Evolutionary conservation across 1,140 invertebrate genomes (phyloP), one percentile per base, ranked within the genome.

Genomic region (Marisa cornuarietis): DNA sequence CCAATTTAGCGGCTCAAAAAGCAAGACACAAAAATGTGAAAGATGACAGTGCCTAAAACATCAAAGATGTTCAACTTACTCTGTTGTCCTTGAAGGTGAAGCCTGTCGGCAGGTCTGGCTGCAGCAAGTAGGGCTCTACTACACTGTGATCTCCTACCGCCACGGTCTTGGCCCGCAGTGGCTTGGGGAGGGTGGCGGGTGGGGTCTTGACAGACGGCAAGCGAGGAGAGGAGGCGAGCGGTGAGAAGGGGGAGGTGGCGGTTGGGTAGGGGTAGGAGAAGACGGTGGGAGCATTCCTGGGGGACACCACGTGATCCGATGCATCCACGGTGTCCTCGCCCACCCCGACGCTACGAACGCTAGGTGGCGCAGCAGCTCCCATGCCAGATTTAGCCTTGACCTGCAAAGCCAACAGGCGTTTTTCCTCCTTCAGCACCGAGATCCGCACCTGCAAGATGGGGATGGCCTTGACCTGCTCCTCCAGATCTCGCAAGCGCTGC

Each of bases 391-490:
- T 85, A 26, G 89, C 86, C 85, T 90, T 89, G 58, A 95, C 89
- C 86, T 94, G 93, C 54, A 93, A 89, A 72, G 93, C 86, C 78
- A 96, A 88, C 51, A 93, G 92, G 24, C 94, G 91, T 82, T 96
- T 96, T 89, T 96, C 95, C 83, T 95, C 93, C 86, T 95, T 94
- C 74, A 96, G 88, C 52, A 94, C 92, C 62, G 92, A 93, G 20
- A 96, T 91, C 91, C 89, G 74, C 87, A 96, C 83, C 93, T 96
- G 94, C 74, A 97, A 90, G 84, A 94, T 92, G n/a, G 96, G 96
- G 90, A 97, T 95, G 61, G 93, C 90, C 92, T 96, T 96, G 26
- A 96, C 95, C 92, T 96, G 95, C 88, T 95, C 95, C 91, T 96
- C 96, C 80, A 97, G 91, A 85, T 96, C 95, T 87, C 93, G 94